Base-by-base conservation (phyloP, 23 tunicate genomes). In the Ascidia mentula region DNA sequence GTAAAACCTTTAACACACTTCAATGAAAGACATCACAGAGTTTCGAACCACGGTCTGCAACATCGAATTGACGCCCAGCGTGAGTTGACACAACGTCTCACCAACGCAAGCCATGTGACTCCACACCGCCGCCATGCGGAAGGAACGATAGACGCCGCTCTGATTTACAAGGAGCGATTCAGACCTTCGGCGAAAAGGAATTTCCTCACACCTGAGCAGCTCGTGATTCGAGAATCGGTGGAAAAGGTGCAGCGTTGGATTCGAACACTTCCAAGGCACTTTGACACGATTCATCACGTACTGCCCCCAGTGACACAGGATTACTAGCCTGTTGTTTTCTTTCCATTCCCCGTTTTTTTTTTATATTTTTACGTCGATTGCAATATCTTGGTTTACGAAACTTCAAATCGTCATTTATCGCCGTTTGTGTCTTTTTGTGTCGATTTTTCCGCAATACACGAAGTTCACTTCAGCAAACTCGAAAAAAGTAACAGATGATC, bases 231-330 rank as follows among this genome's bases (percentile, higher is more conserved):
- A 36, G 84, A 86, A 22, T 86, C 90, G 36, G 83, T 86, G 2
- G 90, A 86, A 73, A 86, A 86, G 73, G 90, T 86, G 6, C 90
- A 86, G 46, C 84, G 78, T 13, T 86, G 90, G 90, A 71, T 86
- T 34, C 72, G 72, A 60, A 80, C 80, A 18, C 84, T 86, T 2
- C 90, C 90, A 31, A 79, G 46, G 33, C 90, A 86, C 60, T 86
- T 86, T 40, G 78, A 80, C 32, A 24, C 90, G 31, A 86, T 86
- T 22, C 80, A 80, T 31, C 80, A 80, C 33, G 85, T 86, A 15
- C 38, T 60, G 0, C 69, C 85, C 0, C 85, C 90, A 1, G 90
- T 77, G 45, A 76, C 46, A 46, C 89, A 78, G 26, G 89, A 85
- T 38, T 84, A 53, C 13, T 53, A 9, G 24, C 65, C 28, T 9